Evolutionary conservation across 2,888 invertebrate genomes (phyloP), one percentile per base, ranked within the genome.

Genomic region (Himalopsyche japonica): DNA sequence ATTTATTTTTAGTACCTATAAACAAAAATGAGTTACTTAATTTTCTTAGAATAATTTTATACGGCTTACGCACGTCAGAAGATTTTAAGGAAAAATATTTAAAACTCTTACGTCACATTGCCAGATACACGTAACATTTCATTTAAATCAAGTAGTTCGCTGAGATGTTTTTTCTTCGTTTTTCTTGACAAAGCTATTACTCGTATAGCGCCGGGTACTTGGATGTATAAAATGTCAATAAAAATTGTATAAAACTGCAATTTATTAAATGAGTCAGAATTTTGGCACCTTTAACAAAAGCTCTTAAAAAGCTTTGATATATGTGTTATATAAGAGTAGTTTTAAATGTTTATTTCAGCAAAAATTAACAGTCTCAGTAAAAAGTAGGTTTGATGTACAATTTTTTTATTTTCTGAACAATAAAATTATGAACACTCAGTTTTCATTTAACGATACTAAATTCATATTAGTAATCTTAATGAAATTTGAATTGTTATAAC

Each of bases 211-310:
- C 20, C 20, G 8, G 20, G 57, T 20, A 20, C 20, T 20, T n/a
- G 27, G 20, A 24, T 47, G 82, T 18, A 82, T 82, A 82, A 82
- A 77, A 82, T 79, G 49, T 49, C 82, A 82, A 82, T 82, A 82
- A 82, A 82, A 82, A 77, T 57, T 48, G 82, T 82, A 82, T 82
- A 82, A 82, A 82, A 77, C 57, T 37, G 24, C 43, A 20, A 47
- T 81, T 47, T 81, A 20, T 81, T 30, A 37, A 76, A 81, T 48
- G 81, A 81, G 76, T 37, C 32, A 27, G 32, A 18, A 30, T 76
- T 81, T 80, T 80, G 32, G 32, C 47, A 57, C 20, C n/a, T n/a
- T 48, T 27, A 0, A 20, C 20, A 5, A 20, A 49, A 20, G 49
- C 57, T 57, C 20, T 57, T 8, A 24, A 57, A 24, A 57, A 57